These are phyloP conservation scores for Sipha flava DNA, from an alignment of 1,140 invertebrate genomes.

Conservation along the genomic window DNA sequence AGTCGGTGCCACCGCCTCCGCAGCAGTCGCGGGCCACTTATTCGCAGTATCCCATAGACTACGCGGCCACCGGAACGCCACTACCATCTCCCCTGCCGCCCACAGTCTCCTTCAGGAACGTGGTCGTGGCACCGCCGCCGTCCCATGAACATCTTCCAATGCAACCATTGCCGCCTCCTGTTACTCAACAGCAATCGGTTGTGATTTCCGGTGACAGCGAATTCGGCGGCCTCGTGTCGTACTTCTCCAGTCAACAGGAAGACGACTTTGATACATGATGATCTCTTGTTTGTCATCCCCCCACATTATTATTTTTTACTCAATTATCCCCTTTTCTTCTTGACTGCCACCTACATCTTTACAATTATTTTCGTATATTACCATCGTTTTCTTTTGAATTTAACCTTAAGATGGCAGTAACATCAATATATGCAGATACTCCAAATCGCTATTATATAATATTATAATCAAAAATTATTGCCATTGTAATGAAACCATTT, in stretches of 20 bases:
- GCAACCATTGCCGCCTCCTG: background rate
- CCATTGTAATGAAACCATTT: too few relatives aligned
- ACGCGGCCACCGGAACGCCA: background rate
- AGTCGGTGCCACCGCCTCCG: background rate
- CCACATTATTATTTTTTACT: background rate
- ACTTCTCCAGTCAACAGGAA: constrained; percentile 74
- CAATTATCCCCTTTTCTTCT: background rate
- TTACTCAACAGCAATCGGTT: background rate
- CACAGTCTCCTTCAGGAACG: background rate
- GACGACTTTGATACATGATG: constrained; percentile 45
- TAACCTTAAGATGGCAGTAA: too few relatives aligned
- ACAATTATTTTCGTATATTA: too few relatives aligned
- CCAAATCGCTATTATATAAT: background rate
- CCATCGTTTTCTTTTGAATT: too few relatives aligned
- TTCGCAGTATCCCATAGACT: background rate
- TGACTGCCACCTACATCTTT: too few relatives aligned
- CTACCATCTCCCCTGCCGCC: background rate
- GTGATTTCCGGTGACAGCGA: constrained; percentile 46
- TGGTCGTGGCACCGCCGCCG: background rate
- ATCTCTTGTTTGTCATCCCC: background rate
- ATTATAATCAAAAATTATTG: background rate
- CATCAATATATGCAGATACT: background rate
- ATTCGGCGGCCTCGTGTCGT: constrained; percentile 76
- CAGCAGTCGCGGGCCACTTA: background rate
- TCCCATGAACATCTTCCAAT: background rate